Evolutionary conservation across 2,113 vertebrate species (phyloP), one percentile per base, ranked within the genome.

Genomic region (Siniperca knerii): DNA sequence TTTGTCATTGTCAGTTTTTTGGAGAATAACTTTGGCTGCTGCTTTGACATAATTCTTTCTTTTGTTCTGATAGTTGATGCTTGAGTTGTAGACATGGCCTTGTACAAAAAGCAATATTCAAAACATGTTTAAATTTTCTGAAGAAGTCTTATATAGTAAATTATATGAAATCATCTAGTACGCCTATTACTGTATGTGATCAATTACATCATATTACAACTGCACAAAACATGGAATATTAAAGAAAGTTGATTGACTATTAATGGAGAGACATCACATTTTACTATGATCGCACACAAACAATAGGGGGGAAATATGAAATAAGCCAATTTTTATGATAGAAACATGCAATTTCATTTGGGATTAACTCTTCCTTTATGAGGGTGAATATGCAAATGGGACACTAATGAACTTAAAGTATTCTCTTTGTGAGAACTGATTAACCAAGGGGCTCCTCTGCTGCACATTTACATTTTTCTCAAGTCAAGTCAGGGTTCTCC

Each of bases 371-470:
- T 91, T 91, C 84, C 83, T 92, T 93, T 92, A 93, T 92, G 93
- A 89, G 89, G 92, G 89, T 29, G 77, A 93, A 94, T 92, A 95
- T 94, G 94, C 84, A 94, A 95, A 95, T 95, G 85, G 55, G 0
- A 25, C 87, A 86, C 93, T 96, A 95, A 95, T 95, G 92, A 94
- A 94, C 90, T 91, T 94, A 93, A 94, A 92, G 92, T 90, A 95
- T 95, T 94, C 91, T 95, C 94, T 95, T 95, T 94, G 92, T 95
- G 91, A 84, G 92, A 88, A 95, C 92, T 93, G 93, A 96, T 96
- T 95, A 95, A 95, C 93, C 90, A 75, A 95, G 92, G 92, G 93
- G 90, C 91, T 94, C 93, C 91, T 93, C 90, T 70, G 90, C 93
- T 88, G 84, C 93, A 90, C 92, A 95, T 95, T 96, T 95, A 90